Conservation (phyloP, 2,888 invertebrate species). For the Chesias legatella region DNA sequence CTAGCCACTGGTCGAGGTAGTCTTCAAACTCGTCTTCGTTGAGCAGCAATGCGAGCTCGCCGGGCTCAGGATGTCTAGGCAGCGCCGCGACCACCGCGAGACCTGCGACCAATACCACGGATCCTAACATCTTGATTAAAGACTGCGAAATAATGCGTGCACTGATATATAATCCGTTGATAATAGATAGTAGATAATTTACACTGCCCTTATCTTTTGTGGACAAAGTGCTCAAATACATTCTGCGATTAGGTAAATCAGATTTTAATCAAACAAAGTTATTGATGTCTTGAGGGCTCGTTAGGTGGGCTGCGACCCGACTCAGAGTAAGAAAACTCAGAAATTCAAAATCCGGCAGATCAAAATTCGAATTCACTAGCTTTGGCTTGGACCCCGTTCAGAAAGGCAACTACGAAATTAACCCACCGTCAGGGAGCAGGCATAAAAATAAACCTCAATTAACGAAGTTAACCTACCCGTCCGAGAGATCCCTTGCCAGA, state of each 20-base stretch:
- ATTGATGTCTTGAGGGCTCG: no score
- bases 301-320: no score
- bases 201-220: slow-evolving; percentile 14
- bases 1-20: slow-evolving; percentile 66
- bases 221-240: slow-evolving; percentile 1
- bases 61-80: slow-evolving; percentile 50
- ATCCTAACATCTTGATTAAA: slow-evolving; percentile 25
- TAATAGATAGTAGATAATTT: slow-evolving; percentile 11
- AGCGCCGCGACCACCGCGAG: slow-evolving; percentile 37
- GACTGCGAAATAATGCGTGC: slow-evolving; percentile 3
- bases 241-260: slow-evolving; percentile 1
- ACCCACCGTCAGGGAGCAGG: no score
- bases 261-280: no score
- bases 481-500: no score
- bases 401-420: no score
- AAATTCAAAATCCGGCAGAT: no score
- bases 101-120: slow-evolving; percentile 33
- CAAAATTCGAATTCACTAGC: no score
- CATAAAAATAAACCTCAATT: no score
- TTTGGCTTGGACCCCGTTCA: no score
- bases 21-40: slow-evolving; percentile 72
- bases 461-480: no score
- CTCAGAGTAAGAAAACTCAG: no score
- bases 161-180: slow-evolving; percentile 15
- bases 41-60: slow-evolving; percentile 53